Evolutionary conservation across 2,797 vertebrate genomes (phyloP).

Genomic region (Sebastes dallii): DNA sequence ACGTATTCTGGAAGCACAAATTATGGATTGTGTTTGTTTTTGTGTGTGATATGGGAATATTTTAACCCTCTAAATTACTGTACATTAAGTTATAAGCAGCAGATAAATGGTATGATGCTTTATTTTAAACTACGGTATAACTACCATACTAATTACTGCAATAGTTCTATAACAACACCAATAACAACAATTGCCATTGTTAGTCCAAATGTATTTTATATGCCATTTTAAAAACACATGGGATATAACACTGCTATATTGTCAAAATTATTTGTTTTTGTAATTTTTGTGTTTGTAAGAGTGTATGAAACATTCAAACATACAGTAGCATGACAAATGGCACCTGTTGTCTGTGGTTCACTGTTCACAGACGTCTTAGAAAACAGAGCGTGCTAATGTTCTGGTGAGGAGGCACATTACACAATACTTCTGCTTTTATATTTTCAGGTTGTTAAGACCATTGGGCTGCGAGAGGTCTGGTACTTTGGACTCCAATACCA

Average conservation of each 20-base stretch:
- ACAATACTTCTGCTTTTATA: neutral
- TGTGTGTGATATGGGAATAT: neutral
- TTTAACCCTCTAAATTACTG: neutral
- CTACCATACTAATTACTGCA: neutral
- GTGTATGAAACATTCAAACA: neutral
- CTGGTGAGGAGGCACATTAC: neutral
- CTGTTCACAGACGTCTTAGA: neutral
- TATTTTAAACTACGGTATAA: neutral
- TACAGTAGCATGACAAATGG: neutral
- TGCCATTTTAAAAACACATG: neutral
- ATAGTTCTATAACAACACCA: neutral
- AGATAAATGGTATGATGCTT: neutral
- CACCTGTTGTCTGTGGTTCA: neutral
- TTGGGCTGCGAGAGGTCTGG: constrained; percentile 97
- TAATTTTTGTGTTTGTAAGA: neutral
- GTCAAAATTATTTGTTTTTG: neutral
- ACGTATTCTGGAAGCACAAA: neutral
- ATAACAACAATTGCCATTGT: neutral
- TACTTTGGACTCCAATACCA: constrained; percentile 99
- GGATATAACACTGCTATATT: neutral
- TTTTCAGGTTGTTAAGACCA: constrained; percentile 95
- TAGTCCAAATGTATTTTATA: neutral
- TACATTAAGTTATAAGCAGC: neutral
- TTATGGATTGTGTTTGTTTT: neutral
- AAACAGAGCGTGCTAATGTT: neutral